A percentile compares a stretch with the other conserved stretches of the same genome.
Conservation (phyloP, 2,888 invertebrate genomes). For the Myopa tessellatipennis region DNA sequence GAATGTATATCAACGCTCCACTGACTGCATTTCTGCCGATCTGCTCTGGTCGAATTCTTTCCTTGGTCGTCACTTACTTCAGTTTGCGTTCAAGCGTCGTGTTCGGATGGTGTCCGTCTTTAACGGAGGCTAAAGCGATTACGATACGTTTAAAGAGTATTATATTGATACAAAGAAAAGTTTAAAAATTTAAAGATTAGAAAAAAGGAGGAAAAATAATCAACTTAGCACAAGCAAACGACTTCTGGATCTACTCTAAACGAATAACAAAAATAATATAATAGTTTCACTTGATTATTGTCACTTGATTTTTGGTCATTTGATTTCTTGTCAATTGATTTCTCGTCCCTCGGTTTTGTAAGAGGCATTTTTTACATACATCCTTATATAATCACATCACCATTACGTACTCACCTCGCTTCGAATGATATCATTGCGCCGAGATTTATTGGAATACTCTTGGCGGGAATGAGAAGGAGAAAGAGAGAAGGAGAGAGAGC, state of each 20-base stretch:
- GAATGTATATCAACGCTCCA: slow-evolving; percentile 23
- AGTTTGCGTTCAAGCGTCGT: slow-evolving; percentile 62
- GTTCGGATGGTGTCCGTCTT: slow-evolving; percentile 60
- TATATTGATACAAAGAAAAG: background rate
- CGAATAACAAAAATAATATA: background rate
- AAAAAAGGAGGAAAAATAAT: background rate
- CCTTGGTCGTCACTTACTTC: slow-evolving; percentile 45
- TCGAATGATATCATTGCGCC: background rate
- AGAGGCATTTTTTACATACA: background rate
- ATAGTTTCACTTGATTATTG: no score
- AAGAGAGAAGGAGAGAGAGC: background rate
- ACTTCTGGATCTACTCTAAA: background rate
- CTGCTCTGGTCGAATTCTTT: slow-evolving; percentile 8
- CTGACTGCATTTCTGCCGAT: slow-evolving; percentile 13
- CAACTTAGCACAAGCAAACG: background rate
- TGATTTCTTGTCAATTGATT: background rate
- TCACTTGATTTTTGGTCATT: no score
- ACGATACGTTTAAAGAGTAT: background rate
- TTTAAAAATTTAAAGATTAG: background rate
- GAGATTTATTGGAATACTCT: slow-evolving; percentile 43
- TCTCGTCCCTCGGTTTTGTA: background rate
- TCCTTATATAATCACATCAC: background rate
- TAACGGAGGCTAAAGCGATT: slow-evolving; percentile 51
- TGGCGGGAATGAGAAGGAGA: background rate
- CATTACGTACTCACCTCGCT: background rate